Percentiles rank a stretch among this genome's conserved stretches.
Conservation (phyloP, 2,797 vertebrate species). For the Molossus molossus region DNA sequence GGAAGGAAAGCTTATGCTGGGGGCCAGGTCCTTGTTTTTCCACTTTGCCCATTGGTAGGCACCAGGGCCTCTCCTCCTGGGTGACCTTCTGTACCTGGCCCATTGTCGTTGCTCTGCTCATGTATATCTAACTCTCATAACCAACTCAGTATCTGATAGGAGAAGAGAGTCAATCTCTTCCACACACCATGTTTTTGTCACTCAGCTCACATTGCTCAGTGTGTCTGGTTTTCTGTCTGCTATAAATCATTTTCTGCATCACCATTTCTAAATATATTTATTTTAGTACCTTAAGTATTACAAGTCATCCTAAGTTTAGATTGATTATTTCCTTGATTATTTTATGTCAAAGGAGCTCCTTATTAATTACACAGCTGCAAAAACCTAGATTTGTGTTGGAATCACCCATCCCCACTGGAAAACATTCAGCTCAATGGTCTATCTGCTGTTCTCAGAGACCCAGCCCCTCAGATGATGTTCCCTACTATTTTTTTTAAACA, state of each 20-base stretch:
- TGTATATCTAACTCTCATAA: no score
- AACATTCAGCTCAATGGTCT: neutral
- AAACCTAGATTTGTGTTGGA: neutral
- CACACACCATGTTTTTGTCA: neutral
- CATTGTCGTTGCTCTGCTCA: no score
- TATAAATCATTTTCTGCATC: neutral
- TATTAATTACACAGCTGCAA: neutral
- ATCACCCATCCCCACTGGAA: rapidly evolving
- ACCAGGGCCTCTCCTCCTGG: no score
- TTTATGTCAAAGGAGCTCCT: neutral
- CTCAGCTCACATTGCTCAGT: neutral
- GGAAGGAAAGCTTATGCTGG: no score
- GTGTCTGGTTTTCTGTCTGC: neutral
- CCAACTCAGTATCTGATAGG: neutral
- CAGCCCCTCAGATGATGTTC: neutral
- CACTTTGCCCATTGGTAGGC: no score
- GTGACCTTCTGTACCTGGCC: no score
- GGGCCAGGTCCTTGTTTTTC: no score
- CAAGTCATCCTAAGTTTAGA: neutral
- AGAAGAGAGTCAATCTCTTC: neutral
- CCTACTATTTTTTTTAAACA: neutral
- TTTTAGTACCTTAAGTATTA: neutral
- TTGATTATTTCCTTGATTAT: neutral
- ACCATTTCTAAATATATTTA: neutral
- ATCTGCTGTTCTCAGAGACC: neutral